Evolutionary conservation across 2,888 invertebrate species (phyloP).

Genomic region (Brenthis hecate): DNA sequence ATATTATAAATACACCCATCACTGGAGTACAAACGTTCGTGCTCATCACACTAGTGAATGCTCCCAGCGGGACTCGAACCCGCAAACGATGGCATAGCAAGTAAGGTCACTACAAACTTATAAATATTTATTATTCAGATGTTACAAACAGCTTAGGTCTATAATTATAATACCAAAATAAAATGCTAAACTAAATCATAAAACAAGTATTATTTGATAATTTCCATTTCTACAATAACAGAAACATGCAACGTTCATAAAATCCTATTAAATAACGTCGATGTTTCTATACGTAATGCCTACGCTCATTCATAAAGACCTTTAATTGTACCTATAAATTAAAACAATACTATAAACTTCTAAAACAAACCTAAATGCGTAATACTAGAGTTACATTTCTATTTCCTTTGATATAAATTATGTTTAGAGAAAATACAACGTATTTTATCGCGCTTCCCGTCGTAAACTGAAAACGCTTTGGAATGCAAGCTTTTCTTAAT

Average conservation of each 20-base stretch:
- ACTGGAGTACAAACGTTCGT: too few relatives aligned
- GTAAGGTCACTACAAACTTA: too few relatives aligned
- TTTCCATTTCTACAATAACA: background rate
- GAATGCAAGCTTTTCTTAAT: constrained; percentile 28
- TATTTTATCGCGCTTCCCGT: constrained; percentile 31
- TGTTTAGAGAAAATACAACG: constrained; percentile 13
- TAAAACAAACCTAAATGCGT: background rate
- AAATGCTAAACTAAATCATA: too few relatives aligned
- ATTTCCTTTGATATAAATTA: background rate
- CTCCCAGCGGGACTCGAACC: too few relatives aligned
- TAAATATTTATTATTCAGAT: too few relatives aligned
- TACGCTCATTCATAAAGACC: constrained; percentile 14
- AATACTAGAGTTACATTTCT: constrained; percentile 5
- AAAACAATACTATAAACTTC: background rate
- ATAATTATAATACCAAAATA: too few relatives aligned
- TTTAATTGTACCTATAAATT: constrained; percentile 17
- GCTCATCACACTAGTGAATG: too few relatives aligned
- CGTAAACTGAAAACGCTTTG: constrained; percentile 35
- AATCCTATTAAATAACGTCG: background rate
- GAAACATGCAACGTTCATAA: background rate
- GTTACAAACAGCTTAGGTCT: too few relatives aligned
- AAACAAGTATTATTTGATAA: too few relatives aligned
- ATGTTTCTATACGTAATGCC: background rate
- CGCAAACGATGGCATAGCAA: too few relatives aligned
- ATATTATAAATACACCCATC: too few relatives aligned